Conservation (phyloP, 2,888 invertebrate species). For the Cryptus viduatorius region DNA sequence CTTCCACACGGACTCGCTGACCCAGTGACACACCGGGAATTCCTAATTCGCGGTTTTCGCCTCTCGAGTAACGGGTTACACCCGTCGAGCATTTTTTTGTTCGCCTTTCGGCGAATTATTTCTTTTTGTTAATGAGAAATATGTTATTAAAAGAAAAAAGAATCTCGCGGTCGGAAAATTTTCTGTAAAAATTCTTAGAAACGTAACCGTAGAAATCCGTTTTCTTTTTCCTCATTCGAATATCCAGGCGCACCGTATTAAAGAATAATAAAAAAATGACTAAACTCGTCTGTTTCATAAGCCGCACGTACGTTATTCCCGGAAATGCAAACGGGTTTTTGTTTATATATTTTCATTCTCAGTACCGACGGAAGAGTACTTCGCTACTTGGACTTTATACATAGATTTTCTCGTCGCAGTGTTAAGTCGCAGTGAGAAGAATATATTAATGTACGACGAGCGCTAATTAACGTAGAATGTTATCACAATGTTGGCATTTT, state of each 20-base stretch:
- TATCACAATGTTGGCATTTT: conserved; percentile 13
- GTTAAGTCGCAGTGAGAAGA: background rate
- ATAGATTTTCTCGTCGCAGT: background rate
- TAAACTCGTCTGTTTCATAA: too few relatives aligned
- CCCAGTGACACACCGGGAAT: conserved; percentile 45
- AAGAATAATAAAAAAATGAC: too few relatives aligned
- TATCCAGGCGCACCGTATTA: too few relatives aligned
- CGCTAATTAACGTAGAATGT: background rate
- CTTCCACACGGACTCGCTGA: conserved; percentile 2
- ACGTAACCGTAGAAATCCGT: too few relatives aligned
- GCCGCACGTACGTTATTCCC: too few relatives aligned
- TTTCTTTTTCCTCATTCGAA: too few relatives aligned
- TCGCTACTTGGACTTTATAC: background rate
- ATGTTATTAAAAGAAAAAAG: too few relatives aligned
- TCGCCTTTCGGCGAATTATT: background rate
- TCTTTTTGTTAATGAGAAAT: background rate
- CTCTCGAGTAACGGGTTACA: background rate
- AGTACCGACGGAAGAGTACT: too few relatives aligned
- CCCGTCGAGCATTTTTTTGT: background rate
- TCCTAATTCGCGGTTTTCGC: conserved; percentile 13
- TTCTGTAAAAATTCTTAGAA: too few relatives aligned
- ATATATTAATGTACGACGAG: background rate
- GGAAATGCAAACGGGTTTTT: too few relatives aligned
- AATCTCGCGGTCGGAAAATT: too few relatives aligned
- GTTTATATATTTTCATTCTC: background rate